phyloP scores from a whole-genome alignment of 1,140 invertebrate genomes.

The Nephotettix cincticeps region DNA sequence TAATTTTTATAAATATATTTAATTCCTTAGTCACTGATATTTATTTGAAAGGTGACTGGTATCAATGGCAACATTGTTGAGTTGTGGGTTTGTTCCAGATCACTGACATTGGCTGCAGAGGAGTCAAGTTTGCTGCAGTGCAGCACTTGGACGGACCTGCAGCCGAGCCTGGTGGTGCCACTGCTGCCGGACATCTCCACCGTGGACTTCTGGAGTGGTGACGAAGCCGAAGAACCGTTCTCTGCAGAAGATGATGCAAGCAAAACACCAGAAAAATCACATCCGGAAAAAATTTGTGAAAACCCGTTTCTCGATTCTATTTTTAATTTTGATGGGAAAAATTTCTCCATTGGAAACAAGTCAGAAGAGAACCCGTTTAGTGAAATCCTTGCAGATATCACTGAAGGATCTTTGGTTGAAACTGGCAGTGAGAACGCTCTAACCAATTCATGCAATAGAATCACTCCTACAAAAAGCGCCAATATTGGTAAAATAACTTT shows the following conservation, averaged over 20 bases:
- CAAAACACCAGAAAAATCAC: background rate
- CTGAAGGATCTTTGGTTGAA: slow-evolving; percentile 28
- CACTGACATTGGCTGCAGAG: slow-evolving; percentile 31
- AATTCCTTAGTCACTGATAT: too few species aligned
- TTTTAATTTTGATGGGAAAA: too few species aligned
- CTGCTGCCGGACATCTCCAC: slow-evolving; percentile 42
- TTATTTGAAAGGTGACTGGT: too few species aligned
- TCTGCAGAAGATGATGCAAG: slow-evolving; percentile 14
- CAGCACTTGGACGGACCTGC: slow-evolving; percentile 21
- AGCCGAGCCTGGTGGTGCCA: slow-evolving; percentile 31
- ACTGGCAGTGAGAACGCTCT: slow-evolving; percentile 9
- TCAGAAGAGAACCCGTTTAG: background rate
- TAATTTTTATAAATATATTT: too few species aligned
- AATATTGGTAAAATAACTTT: slow-evolving; percentile 26
- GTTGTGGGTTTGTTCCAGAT: slow-evolving; percentile 25
- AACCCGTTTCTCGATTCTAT: too few species aligned
- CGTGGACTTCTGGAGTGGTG: slow-evolving; percentile 40
- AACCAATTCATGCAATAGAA: background rate
- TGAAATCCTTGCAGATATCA: slow-evolving; percentile 24
- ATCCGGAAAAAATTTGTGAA: background rate
- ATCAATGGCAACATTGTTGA: too few species aligned
- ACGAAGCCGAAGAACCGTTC: slow-evolving; percentile 10
- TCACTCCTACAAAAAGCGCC: slow-evolving; percentile 14
- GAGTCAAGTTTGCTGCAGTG: slow-evolving; percentile 14
- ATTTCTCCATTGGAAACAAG: too few species aligned